Conservation (phyloP, 2,113 vertebrate species). For the Mandrillus leucophaeus region DNA sequence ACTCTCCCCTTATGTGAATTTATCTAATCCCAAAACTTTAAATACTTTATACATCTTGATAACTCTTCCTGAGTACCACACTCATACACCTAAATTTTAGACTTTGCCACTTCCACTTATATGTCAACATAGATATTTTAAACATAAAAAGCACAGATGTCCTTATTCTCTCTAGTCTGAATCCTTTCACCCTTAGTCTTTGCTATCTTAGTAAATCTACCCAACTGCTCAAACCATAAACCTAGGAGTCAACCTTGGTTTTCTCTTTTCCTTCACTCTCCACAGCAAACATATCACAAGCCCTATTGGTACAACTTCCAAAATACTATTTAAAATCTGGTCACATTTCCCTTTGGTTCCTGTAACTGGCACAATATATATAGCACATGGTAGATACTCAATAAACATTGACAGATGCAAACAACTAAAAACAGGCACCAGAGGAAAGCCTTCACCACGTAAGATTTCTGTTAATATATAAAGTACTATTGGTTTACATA, state of each 20-base stretch:
- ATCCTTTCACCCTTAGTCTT: neutral
- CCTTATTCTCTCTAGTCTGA: neutral
- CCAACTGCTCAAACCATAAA: neutral
- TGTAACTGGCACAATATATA: neutral
- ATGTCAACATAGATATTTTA: constrained; percentile 27
- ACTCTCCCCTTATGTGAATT: neutral
- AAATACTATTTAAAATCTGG: neutral
- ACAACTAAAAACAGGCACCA: neutral
- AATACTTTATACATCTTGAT: neutral
- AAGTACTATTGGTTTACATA: neutral
- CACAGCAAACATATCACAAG: neutral
- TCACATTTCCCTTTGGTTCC: neutral
- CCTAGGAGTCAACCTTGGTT: neutral
- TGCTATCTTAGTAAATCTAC: neutral
- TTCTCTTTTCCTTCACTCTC: neutral
- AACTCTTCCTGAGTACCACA: constrained; percentile 2
- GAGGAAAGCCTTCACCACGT: neutral
- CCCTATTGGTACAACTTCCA: neutral
- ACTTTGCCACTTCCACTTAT: neutral
- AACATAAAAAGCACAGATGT: constrained; percentile 2
- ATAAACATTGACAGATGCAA: neutral
- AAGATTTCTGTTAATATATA: constrained; percentile 17
- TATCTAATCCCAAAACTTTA: neutral
- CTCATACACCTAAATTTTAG: neutral
- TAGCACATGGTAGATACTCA: neutral